Evolutionary conservation across 2,888 invertebrate genomes (phyloP), one percentile per base, ranked within the genome.

Genomic region (Erebia palarica): DNA sequence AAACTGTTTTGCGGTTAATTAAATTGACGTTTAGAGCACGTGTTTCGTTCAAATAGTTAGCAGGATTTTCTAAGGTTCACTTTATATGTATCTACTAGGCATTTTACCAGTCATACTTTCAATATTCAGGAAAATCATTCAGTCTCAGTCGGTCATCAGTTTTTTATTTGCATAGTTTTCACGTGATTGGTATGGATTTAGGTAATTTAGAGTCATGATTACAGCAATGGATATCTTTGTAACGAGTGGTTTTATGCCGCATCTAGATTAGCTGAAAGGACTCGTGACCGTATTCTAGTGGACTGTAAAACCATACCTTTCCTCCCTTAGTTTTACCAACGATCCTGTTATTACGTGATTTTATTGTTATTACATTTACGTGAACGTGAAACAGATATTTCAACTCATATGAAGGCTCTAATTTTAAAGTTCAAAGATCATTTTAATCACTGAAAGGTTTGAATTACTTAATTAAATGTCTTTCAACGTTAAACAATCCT

Each of bases 151-250:
- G 7, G 7, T 36, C 36, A 36, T 36, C 36, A 36, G 18, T 13
- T 44, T 10, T 13, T 44, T 47, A 42, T 63, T 63, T 63, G 49
- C 21, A 9, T 21, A 49, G n/a, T n/a, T n/a, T 0, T 16, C 2
- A 36, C n/a, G 3, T n/a, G n/a, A 42, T 42, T 42, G n/a, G 14
- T 63, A 49, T 47, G 7, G 9, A 60, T 10, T 42, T 9, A 21
- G 1, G 5, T 42, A 16, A 58, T 58, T 27, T 13, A 4, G 13
- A 27, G 14, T 0, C 13, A 58, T 13, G 14, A 27, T 13, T 58
- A 49, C 14, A 53, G 65, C 65, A 65, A 55, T 65, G 65, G 65
- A 65, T 65, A 65, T 65, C n/a, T 65, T 65, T 65, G 65, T 55
- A 65, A 65, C 55, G 65, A 65, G 65, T 65, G 65, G 65, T 65